These are phyloP conservation scores for Sinocyclocheilus anshuiensis DNA, from an alignment of 2,113 vertebrate genomes.

Conservation along the genomic window DNA sequence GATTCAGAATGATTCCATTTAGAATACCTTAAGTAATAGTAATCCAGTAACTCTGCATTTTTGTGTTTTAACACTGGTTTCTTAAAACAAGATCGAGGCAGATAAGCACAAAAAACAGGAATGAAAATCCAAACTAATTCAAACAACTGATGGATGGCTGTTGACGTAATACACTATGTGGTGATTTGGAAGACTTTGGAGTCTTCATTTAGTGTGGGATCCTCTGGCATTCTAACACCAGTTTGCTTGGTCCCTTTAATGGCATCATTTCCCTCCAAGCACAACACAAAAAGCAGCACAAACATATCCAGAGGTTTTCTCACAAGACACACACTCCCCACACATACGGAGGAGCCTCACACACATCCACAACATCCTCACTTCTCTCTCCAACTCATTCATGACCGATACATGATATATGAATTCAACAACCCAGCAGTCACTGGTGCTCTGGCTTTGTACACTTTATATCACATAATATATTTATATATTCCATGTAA, in stretches of 20 bases:
- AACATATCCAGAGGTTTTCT: conserved; percentile 71
- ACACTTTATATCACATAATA: conserved; percentile 78
- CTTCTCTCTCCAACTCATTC: conserved; percentile 63
- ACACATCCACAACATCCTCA: conserved; percentile 30
- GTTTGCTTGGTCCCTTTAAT: conserved; percentile 76
- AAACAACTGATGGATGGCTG: conserved; percentile 64
- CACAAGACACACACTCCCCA: conserved; percentile 34
- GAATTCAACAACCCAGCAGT: conserved; percentile 78
- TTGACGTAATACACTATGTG: conserved; percentile 63
- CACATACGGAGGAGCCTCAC: neutral
- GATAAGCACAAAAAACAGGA: conserved; percentile 49
- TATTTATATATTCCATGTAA: conserved; percentile 72
- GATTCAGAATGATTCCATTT: neutral
- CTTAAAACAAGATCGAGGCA: neutral
- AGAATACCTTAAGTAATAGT: neutral
- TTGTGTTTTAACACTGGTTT: conserved; percentile 27
- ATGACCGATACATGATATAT: conserved; percentile 70
- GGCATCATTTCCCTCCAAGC: conserved; percentile 62
- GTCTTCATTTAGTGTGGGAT: conserved; percentile 70
- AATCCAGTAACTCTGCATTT: neutral
- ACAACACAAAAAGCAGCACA: conserved; percentile 68
- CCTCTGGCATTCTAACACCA: conserved; percentile 68
- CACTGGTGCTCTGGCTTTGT: conserved; percentile 77
- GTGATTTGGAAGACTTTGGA: conserved; percentile 63
- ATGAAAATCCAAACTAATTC: conserved; percentile 63